phyloP scores from a whole-genome alignment of 2,888 invertebrate species.

The Dimorphilus gyrociliatus region DNA sequence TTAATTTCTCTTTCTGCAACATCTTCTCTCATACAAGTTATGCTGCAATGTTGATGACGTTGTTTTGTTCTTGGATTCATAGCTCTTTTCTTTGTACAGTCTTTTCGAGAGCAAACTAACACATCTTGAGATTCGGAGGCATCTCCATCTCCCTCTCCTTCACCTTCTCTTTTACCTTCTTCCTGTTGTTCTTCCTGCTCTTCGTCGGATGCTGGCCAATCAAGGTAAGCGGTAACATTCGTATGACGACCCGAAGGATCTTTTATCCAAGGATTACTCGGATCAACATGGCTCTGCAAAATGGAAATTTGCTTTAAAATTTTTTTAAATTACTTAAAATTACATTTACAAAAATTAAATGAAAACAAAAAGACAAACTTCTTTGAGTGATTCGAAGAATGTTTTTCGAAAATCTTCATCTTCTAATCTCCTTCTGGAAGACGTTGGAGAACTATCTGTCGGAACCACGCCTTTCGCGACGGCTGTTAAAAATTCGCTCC shows the following conservation, averaged over 20 bases:
- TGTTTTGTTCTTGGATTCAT: constrained; percentile 42
- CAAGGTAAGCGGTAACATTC: constrained; percentile 42
- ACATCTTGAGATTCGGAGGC: constrained; percentile 1
- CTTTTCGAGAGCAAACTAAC: constrained; percentile 32
- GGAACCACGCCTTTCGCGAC: constrained; percentile 43
- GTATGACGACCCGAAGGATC: constrained; percentile 42
- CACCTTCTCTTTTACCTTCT: constrained; percentile 1
- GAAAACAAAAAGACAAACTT: constrained; percentile 1
- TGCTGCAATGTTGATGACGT: constrained; percentile 45
- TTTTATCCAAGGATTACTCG: constrained; percentile 43
- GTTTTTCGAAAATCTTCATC: background rate
- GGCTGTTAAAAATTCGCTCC: constrained; percentile 49
- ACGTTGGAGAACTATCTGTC: constrained; percentile 46
- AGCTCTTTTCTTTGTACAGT: constrained; percentile 39
- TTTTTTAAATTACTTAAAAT: no score
- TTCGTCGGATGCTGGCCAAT: constrained; percentile 45
- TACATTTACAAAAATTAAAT: background rate
- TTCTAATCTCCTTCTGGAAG: no score
- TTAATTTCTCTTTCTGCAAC: constrained; percentile 6
- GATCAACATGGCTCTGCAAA: no score
- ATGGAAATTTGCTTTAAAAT: no score
- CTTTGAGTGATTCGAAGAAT: background rate
- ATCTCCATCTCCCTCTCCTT: constrained; percentile 3
- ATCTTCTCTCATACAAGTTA: constrained; percentile 29
- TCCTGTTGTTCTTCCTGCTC: background rate